phyloP scores from a whole-genome alignment of 2,797 vertebrate species.

The Eospalax fontanierii region DNA sequence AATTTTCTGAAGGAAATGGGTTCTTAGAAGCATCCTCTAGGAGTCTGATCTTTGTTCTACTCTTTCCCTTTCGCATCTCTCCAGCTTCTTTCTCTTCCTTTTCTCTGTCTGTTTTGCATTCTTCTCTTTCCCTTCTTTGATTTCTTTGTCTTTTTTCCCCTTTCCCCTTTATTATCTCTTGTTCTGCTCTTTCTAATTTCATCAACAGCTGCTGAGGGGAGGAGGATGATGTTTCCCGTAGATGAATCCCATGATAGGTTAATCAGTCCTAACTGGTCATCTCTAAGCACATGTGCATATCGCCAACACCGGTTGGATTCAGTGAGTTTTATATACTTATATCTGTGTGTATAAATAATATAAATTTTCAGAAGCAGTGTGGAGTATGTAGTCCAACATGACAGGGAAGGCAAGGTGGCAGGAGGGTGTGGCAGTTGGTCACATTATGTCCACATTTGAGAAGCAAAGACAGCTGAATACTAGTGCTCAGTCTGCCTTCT shows the following conservation, averaged over 20 bases:
- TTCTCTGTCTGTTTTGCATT: neutral
- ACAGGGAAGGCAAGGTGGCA: neutral
- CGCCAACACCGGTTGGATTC: too few species aligned
- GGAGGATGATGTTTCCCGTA: too few species aligned
- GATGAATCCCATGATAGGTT: too few species aligned
- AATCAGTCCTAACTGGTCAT: too few species aligned
- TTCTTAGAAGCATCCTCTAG: neutral
- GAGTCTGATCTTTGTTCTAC: neutral
- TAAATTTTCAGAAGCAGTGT: too few species aligned
- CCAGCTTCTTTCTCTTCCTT: neutral
- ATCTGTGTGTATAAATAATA: too few species aligned
- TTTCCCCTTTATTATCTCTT: too few species aligned
- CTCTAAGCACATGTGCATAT: too few species aligned
- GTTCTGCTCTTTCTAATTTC: too few species aligned
- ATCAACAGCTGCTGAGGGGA: too few species aligned
- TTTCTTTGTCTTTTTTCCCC: neutral
- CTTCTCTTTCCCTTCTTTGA: fast-evolving
- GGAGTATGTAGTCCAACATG: neutral
- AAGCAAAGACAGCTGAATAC: neutral
- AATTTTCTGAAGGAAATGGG: neutral
- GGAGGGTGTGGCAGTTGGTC: neutral
- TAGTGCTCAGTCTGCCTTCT: neutral
- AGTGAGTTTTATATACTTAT: too few species aligned
- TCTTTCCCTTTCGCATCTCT: neutral
- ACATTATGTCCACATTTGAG: neutral